phyloP scores from a whole-genome alignment of 2,113 vertebrate genomes.

The Lutjanus erythropterus region DNA sequence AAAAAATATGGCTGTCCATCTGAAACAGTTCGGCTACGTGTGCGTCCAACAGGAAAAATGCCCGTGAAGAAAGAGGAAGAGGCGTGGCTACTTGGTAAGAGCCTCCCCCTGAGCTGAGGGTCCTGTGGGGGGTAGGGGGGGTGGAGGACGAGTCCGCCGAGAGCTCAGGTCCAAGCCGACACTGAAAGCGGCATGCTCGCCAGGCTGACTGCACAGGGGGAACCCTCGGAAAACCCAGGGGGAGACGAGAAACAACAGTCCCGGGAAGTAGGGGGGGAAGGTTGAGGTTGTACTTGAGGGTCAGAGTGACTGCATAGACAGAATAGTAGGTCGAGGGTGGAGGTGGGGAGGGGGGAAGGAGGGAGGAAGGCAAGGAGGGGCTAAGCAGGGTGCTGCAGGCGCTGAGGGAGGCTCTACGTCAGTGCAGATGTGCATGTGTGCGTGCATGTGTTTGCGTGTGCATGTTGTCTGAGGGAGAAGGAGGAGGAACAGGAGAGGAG shows the following conservation, averaged over 20 bases:
- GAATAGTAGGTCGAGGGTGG: conserved; percentile 62
- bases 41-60: conserved; percentile 81
- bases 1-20: conserved; percentile 77
- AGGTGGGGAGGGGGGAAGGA: conserved; percentile 19
- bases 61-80: conserved; percentile 81
- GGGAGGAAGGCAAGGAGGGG: conserved; percentile 50
- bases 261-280: conserved; percentile 40
- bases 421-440: conserved; percentile 73
- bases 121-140: conserved; percentile 41
- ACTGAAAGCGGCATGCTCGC: conserved; percentile 29
- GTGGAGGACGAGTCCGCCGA: conserved; percentile 42
- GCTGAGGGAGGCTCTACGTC: conserved; percentile 71
- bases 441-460: conserved; percentile 71
- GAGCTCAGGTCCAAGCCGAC: conserved; percentile 34
- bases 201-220: conserved; percentile 38
- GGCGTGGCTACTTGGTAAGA: conserved; percentile 78
- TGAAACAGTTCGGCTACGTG: conserved; percentile 75
- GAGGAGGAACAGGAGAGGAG: conserved; percentile 34
- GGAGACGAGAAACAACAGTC: conserved; percentile 72
- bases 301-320: conserved; percentile 84
- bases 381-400: conserved; percentile 75
- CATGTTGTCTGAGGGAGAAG: conserved; percentile 38
- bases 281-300: conserved; percentile 72
- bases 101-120: conserved; percentile 69
- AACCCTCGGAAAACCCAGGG: conserved; percentile 50